Evolutionary conservation across 1,140 invertebrate genomes (phyloP), one percentile per base, ranked within the genome.

Genomic region (Cydia pomonella): DNA sequence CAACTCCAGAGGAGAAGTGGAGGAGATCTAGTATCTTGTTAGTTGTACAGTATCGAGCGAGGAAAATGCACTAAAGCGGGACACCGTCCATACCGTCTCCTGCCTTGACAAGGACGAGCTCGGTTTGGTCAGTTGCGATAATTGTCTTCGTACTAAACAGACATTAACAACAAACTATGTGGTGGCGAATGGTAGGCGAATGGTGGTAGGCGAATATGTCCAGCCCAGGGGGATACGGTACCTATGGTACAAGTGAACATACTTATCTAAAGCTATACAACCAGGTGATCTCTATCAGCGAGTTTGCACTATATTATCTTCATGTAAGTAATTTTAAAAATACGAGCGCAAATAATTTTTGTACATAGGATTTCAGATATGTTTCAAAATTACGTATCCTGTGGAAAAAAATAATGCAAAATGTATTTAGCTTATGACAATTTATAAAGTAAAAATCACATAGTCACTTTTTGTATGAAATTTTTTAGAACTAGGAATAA

Each of bases 321-420:
- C 9, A 33, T 69, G 64, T 38, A 69, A n/a, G 64, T 38, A 69
- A n/a, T 16, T 29, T n/a, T 64, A 33, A 18, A 1, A 33, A 38
- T 69, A 18, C 41, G 29, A 41, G 33, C 18, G 64, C 64, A 69
- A 66, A 33, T 0, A 66, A 66, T 38, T 29, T 33, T 69, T 69
- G 27, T 69, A 69, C n/a, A 69, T 2, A 69, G 2, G 2, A 29
- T 27, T 66, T 25, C 10, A 29, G 64, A 69, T 41, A 69, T 69
- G 64, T 69, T 69, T 69, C 12, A 38, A 33, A 33, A 38, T 29
- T 69, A 69, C 64, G 64, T 69, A 69, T 69, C 41, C 27, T 18
- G 33, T 69, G 64, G 41, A 18, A 38, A 18, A 25, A 66, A 33
- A 66, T 3, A n/a, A n/a, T 44, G 41, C 6, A 44, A 1, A 13